Evolutionary conservation across 2,797 vertebrate genomes (phyloP).

Genomic region (Falco biarmicus): DNA sequence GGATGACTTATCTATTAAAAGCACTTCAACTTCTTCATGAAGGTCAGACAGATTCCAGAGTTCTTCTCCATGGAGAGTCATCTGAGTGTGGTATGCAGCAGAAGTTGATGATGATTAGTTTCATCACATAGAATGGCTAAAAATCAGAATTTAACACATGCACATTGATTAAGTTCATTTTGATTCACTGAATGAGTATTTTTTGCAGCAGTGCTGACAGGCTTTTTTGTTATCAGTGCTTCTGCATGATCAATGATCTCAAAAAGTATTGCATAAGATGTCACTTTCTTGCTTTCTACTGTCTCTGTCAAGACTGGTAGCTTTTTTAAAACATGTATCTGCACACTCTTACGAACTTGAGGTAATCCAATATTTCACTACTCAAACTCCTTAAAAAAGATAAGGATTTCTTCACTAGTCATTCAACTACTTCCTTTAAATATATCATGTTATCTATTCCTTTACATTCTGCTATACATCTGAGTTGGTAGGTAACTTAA

Average conservation of each 20-base stretch:
- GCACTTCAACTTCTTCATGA: background rate
- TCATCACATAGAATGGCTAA: background rate
- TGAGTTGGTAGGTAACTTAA: background rate
- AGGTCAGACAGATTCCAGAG: background rate
- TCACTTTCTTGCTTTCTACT: background rate
- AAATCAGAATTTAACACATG: background rate
- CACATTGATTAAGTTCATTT: background rate
- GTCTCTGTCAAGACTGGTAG: background rate
- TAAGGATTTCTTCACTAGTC: background rate
- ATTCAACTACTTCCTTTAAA: background rate
- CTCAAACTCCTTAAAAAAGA: background rate
- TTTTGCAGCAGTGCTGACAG: background rate
- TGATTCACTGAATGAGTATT: background rate
- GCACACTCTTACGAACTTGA: background rate
- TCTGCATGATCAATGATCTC: background rate
- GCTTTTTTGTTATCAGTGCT: background rate
- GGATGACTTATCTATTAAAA: background rate
- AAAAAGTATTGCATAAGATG: background rate
- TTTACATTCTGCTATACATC: background rate
- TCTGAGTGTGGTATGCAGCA: background rate
- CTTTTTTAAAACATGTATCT: background rate
- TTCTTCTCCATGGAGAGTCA: background rate
- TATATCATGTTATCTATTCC: background rate
- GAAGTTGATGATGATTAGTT: background rate
- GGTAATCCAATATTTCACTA: background rate